Evolutionary conservation across 2,888 invertebrate species (phyloP), one percentile per base, ranked within the genome.

Genomic region (Limnephilus auricula): DNA sequence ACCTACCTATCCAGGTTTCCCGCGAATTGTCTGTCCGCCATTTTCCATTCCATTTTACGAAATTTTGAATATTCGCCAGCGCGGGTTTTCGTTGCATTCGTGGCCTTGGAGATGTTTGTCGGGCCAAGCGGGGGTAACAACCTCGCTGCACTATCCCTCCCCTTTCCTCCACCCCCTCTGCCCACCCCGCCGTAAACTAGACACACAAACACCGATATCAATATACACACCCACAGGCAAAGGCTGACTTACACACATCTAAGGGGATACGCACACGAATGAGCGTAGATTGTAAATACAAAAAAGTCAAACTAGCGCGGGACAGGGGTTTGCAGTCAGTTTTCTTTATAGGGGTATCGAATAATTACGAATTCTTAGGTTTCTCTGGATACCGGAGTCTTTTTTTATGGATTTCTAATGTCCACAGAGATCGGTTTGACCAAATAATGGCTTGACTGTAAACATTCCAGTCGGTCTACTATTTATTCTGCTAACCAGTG

Each of bases 101-200:
- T 92, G 93, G 93, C 93, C 93, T 93, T 93, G 93, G 93, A 91
- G 91, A 91, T 91, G 91, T 91, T 90, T 91, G 91, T 90, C 83
- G 86, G 92, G 89, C 91, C 89, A 79, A 50, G 88, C 91, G 91
- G 89, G 93, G 93, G 89, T 92, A 93, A 93, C 93, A 93, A 93
- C 93, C 93, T 93, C 91, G 91, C 82, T 91, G 91, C 92, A 90
- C 84, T 90, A 88, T 86, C 79, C 83, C 65, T 37, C 90, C 90
- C 90, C 37, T 30, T 65, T 32, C 79, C 79, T 4, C 13, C 82
- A 12, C 31, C 85, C 78, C 40, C 15, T 34, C 79, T 31, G 85
- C 87, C 50, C 10, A 34, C n/a, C 87, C 32, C 34, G 32, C 32
- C 65, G 79, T 79, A 30, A 78, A 86, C 86, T 65, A 65, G 65